Conservation (phyloP, 2,797 vertebrate genomes). For the Melanotaenia boesemani region DNA sequence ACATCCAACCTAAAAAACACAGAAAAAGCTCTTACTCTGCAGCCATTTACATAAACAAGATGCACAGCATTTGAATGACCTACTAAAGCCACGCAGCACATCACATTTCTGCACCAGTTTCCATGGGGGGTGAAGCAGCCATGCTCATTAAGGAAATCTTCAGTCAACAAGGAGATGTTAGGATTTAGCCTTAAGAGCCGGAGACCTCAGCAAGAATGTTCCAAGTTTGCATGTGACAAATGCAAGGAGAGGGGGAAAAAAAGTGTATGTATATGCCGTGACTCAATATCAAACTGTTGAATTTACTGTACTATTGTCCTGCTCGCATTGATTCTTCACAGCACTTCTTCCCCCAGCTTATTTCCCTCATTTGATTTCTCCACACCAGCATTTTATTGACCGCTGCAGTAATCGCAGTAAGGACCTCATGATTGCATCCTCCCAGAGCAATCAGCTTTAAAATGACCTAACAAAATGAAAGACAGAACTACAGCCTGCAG, state of each 20-base stretch:
- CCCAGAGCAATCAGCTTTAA: conserved; percentile 39
- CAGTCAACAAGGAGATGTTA: conserved; percentile 19
- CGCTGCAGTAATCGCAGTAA: conserved; percentile 46
- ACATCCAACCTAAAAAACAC: not conserved
- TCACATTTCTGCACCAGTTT: conserved; percentile 17
- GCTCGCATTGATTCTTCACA: not conserved
- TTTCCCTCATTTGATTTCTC: conserved; percentile 10
- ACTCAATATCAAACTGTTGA: not conserved
- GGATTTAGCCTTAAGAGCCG: conserved; percentile 35
- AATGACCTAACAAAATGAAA: conserved; percentile 22
- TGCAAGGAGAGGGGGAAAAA: conserved; percentile 15
- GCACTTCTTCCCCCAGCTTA: not conserved
- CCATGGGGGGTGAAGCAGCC: conserved; percentile 9
- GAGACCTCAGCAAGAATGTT: conserved; percentile 41
- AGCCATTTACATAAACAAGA: not conserved
- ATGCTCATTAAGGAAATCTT: conserved; percentile 63
- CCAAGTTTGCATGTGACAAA: conserved; percentile 25
- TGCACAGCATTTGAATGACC: conserved; percentile 33
- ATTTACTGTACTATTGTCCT: not conserved
- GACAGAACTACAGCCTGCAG: not conserved
- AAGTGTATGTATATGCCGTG: conserved; percentile 1
- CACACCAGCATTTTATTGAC: conserved; percentile 26
- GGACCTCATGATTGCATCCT: conserved; percentile 43
- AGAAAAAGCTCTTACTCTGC: not conserved
- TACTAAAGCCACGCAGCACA: conserved; percentile 38